Percentiles rank a stretch among this genome's conserved stretches.
phyloP scores from a whole-genome alignment of 2,797 vertebrate genomes.

The Schizopygopsis malacanthus region DNA sequence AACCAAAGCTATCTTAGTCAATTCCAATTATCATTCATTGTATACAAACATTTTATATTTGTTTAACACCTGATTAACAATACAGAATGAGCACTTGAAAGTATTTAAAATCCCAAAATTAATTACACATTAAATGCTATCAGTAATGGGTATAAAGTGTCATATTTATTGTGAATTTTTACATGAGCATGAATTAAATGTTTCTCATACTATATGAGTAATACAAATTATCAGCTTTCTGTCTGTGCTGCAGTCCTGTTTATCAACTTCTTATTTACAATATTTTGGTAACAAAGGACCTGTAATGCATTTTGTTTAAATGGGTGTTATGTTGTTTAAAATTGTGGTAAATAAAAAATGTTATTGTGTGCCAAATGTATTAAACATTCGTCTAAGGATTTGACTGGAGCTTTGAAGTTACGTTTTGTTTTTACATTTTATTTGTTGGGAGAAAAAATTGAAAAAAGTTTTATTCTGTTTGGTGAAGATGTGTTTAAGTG shows the following conservation, averaged over 20 bases:
- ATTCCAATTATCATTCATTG: not conserved
- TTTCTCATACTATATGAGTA: not conserved
- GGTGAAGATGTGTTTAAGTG: not conserved
- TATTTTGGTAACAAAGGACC: not conserved
- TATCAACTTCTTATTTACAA: not conserved
- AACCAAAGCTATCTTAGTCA: not conserved
- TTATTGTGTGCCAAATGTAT: not conserved
- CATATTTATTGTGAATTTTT: slow-evolving; percentile 26
- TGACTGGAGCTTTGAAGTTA: not conserved
- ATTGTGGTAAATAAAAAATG: not conserved
- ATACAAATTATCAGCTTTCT: not conserved
- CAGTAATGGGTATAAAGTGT: slow-evolving; percentile 2
- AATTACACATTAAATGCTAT: slow-evolving; percentile 1
- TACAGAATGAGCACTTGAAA: not conserved
- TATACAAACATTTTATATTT: not conserved
- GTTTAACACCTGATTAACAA: slow-evolving; percentile 20
- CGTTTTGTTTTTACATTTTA: not conserved
- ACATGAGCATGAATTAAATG: not conserved
- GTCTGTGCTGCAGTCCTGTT: not conserved
- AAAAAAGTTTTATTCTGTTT: not conserved
- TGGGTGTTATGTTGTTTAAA: slow-evolving; percentile 1
- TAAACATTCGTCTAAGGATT: not conserved
- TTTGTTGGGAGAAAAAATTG: not conserved
- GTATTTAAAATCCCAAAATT: not conserved
- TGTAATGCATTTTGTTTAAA: not conserved